Conservation (phyloP, 2,113 vertebrate genomes). For the Rhabdomys dilectus region DNA sequence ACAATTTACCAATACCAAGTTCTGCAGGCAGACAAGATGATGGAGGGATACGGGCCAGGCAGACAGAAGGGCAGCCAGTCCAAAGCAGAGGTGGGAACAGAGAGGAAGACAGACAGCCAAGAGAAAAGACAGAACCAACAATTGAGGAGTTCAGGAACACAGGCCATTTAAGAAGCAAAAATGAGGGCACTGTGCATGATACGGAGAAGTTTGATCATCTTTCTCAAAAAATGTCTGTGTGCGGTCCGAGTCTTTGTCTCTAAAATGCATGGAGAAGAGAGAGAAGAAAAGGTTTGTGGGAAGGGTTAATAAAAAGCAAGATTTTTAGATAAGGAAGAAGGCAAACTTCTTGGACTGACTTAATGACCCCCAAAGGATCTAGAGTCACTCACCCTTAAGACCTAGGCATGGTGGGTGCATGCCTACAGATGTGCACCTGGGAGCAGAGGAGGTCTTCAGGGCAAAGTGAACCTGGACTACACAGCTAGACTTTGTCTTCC, state of each 20-base stretch:
- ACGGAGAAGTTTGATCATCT: constrained; percentile 6
- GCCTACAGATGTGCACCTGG: not conserved
- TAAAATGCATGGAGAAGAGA: not conserved
- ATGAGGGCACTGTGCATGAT: not conserved
- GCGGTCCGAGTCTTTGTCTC: constrained; percentile 1
- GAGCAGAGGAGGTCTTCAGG: not conserved
- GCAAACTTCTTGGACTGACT: constrained; percentile 7
- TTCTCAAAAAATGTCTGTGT: not conserved
- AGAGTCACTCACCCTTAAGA: not conserved
- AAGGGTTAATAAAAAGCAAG: constrained; percentile 6
- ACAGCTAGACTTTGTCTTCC: not conserved
- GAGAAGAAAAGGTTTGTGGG: not conserved
- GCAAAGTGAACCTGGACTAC: not conserved
- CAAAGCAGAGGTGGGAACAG: constrained; percentile 56
- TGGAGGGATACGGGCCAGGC: constrained; percentile 65
- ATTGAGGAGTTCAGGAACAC: constrained; percentile 19
- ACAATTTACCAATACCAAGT: constrained; percentile 43
- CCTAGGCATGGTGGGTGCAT: not conserved
- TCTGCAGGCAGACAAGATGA: constrained; percentile 65
- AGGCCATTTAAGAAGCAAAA: constrained; percentile 38
- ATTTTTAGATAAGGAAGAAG: constrained; percentile 43
- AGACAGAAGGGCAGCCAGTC: constrained; percentile 65
- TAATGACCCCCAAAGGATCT: constrained; percentile 33
- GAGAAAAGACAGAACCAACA: constrained; percentile 48
- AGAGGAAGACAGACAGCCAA: constrained; percentile 62